Conservation (phyloP, 2,113 vertebrate species). For the Halcyon malimbica region DNA sequence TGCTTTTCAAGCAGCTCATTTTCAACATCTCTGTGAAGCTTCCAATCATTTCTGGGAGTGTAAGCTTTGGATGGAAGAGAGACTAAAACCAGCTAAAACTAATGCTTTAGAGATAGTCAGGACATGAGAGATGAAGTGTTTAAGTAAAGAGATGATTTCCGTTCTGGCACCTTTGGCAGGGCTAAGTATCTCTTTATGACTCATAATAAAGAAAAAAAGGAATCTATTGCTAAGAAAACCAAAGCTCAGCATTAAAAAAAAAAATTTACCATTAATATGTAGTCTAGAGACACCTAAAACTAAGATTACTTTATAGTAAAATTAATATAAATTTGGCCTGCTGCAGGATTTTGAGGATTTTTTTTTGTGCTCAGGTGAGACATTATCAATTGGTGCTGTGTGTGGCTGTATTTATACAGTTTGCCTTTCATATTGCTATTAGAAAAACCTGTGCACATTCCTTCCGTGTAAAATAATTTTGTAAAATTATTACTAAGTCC, state of each 20-base stretch:
- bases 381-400: constrained; percentile 73
- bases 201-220: background rate
- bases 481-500: constrained; percentile 69
- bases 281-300: constrained; percentile 3
- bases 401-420: constrained; percentile 60
- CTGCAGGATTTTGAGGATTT: background rate
- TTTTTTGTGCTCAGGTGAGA: constrained; percentile 55
- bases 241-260: background rate
- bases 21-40: background rate
- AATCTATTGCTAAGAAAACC: background rate
- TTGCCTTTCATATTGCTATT: constrained; percentile 72
- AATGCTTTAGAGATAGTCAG: constrained; percentile 22
- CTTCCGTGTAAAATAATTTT: constrained; percentile 77
- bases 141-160: constrained; percentile 50
- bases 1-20: background rate
- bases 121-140: constrained; percentile 55
- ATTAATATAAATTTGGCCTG: background rate
- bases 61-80: background rate
- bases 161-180: constrained; percentile 24
- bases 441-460: constrained; percentile 71
- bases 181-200: constrained; percentile 11
- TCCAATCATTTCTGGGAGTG: background rate
- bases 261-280: background rate
- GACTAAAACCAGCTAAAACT: background rate
- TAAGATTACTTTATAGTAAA: background rate